Conservation (phyloP, 2,888 invertebrate genomes). For the Cheilosia urbana region DNA sequence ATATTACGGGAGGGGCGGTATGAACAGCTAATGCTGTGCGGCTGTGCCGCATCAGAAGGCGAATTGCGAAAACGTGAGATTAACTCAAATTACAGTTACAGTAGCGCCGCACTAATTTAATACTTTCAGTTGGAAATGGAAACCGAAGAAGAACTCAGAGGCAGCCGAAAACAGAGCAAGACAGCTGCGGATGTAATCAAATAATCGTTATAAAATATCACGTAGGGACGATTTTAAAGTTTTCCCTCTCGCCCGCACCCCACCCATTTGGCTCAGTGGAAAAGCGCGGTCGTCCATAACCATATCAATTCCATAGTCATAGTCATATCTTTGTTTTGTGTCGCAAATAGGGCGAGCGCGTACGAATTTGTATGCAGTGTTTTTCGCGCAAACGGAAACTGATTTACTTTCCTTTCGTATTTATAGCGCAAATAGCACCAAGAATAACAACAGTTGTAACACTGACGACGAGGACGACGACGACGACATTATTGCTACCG, state of each 20-base stretch:
- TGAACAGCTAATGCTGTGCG: constrained; percentile 9
- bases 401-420: constrained; percentile 59
- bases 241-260: not conserved
- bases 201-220: constrained; percentile 73
- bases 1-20: not conserved
- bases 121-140: constrained; percentile 21
- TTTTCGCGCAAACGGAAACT: constrained; percentile 44
- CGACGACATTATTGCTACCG: constrained; percentile 5
- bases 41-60: constrained; percentile 34
- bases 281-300: constrained; percentile 3
- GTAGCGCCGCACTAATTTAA: constrained; percentile 54
- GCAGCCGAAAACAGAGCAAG: constrained; percentile 29
- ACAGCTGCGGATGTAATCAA: constrained; percentile 73
- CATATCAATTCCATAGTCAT: too few relatives aligned
- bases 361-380: constrained; percentile 20
- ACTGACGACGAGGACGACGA: not conserved
- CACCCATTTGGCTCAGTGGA: not conserved
- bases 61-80: constrained; percentile 73
- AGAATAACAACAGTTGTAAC: too few relatives aligned
- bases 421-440: not conserved
- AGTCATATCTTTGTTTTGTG: too few relatives aligned
- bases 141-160: constrained; percentile 9
- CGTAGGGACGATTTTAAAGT: constrained; percentile 70
- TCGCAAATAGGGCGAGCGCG: too few relatives aligned
- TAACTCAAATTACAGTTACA: constrained; percentile 72